Conservation (phyloP, 2,888 invertebrate species). For the Rhaphigaster nebulosa region DNA sequence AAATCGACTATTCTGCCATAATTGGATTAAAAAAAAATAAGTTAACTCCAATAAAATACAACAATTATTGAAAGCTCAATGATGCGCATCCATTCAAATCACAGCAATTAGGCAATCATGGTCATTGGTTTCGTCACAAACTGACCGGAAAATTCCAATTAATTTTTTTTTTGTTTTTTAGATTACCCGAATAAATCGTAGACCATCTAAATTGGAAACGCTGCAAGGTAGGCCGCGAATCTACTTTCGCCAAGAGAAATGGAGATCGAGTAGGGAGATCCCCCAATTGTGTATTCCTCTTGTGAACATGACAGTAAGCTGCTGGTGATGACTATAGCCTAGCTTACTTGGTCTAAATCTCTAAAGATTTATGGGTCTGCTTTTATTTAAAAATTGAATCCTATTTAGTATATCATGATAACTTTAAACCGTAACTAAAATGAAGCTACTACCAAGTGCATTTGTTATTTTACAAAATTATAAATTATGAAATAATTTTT, state of each 20-base stretch:
- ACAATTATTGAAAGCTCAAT: neutral
- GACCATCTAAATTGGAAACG: neutral
- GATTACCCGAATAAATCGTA: neutral
- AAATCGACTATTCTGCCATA: neutral
- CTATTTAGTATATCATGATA: neutral
- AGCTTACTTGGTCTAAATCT: neutral
- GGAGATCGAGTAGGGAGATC: neutral
- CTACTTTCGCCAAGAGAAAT: neutral
- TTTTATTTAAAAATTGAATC: neutral
- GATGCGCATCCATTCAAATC: neutral
- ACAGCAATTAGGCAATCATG: neutral
- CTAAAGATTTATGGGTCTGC: neutral
- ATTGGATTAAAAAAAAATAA: neutral
- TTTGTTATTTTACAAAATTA: no score
- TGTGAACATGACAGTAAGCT: slow-evolving; percentile 1
- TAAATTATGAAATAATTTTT: neutral
- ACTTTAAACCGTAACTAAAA: neutral
- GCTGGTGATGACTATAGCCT: neutral
- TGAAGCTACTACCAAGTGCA: neutral
- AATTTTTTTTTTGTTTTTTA: neutral
- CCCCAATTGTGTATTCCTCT: slow-evolving; percentile 27
- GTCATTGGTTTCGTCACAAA: neutral
- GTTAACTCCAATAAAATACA: neutral
- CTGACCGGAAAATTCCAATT: neutral
- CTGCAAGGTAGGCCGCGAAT: neutral